Evolutionary conservation across 1,140 invertebrate species (phyloP).

Genomic region (Diorhabda carinulata): DNA sequence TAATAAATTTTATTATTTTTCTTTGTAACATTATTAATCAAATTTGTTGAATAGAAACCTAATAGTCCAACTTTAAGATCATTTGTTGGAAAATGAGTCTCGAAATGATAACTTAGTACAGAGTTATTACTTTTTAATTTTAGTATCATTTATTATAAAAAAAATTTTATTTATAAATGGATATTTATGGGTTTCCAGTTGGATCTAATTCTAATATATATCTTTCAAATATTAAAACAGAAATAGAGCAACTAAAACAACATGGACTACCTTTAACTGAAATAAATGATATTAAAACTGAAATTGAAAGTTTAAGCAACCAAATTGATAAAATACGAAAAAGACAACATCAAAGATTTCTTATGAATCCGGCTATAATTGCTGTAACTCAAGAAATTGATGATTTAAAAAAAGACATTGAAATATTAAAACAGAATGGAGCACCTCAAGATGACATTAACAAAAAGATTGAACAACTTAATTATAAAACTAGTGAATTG

Average conservation of each 20-base stretch:
- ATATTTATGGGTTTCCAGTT: background rate
- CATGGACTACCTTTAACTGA: background rate
- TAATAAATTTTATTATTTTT: background rate
- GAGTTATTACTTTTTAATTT: background rate
- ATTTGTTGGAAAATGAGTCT: background rate
- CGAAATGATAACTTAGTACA: constrained; percentile 5
- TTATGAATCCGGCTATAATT: background rate
- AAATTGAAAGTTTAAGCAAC: background rate
- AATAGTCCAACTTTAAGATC: background rate
- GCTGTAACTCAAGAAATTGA: background rate
- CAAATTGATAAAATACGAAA: background rate
- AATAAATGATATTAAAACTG: constrained; percentile 1
- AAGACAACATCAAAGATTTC: background rate
- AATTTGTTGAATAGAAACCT: constrained; percentile 4
- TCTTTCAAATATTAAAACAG: too few species aligned
- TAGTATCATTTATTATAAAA: background rate
- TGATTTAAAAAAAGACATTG: background rate
- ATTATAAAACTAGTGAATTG: background rate
- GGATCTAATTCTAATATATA: background rate
- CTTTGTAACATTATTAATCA: background rate
- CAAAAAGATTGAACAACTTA: background rate
- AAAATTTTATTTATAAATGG: background rate
- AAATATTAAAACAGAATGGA: background rate
- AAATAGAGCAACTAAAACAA: background rate
- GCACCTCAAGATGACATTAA: background rate